Evolutionary conservation across 2,797 vertebrate species (phyloP).

Genomic region (Tokudaia tokunoshimensis): DNA sequence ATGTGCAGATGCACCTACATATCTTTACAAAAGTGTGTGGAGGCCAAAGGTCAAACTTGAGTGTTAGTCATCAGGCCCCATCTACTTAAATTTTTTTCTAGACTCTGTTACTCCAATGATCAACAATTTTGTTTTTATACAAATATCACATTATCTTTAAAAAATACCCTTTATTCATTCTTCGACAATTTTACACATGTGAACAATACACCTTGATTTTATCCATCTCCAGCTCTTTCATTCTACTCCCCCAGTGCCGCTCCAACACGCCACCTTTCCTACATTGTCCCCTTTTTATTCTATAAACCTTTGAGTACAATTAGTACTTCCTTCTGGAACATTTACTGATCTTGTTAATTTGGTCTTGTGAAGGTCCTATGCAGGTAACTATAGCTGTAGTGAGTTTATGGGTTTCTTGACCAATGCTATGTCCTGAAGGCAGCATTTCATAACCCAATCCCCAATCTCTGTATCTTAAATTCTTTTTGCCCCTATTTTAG

Average conservation of each 20-base stretch:
- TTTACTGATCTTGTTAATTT: not conserved
- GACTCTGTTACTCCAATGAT: not conserved
- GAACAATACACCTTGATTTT: not conserved
- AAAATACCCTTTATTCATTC: not conserved
- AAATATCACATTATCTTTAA: not conserved
- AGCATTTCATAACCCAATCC: not conserved
- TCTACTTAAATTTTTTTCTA: not conserved
- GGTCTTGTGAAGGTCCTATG: not conserved
- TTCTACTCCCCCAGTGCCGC: not conserved
- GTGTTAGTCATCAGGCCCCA: not conserved
- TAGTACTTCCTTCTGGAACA: not conserved
- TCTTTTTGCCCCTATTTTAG: not conserved
- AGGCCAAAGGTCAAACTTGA: not conserved
- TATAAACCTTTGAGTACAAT: not conserved
- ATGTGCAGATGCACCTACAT: not conserved
- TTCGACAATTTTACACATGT: not conserved
- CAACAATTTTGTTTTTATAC: not conserved
- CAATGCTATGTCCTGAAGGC: not conserved
- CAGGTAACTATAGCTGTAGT: not conserved
- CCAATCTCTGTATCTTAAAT: not conserved
- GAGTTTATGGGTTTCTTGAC: not conserved
- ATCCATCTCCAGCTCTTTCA: not conserved
- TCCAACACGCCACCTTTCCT: not conserved
- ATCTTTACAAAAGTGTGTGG: not conserved
- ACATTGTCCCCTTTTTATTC: not conserved